Evolutionary conservation across 2,888 invertebrate genomes (phyloP), one percentile per base, ranked within the genome.

Genomic region (Nezara viridula): DNA sequence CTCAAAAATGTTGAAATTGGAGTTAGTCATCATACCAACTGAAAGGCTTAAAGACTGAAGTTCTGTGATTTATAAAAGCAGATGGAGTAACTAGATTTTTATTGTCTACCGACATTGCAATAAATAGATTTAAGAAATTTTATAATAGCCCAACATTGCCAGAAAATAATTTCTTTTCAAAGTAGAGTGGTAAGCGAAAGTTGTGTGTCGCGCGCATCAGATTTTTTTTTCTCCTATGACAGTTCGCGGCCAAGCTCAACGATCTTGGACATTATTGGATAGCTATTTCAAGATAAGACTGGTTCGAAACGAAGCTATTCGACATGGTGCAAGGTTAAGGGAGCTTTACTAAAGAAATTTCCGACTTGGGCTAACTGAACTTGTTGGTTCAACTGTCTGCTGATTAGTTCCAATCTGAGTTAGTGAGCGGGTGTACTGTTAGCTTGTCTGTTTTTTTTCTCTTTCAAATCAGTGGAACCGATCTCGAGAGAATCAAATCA

Each of bases 351-450:
- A 73, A 73, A 73, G 66, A 73, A 73, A 37, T 73, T 73, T 32
- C 66, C 66, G 21, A 73, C 32, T 32, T 37, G 32, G 66, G 19
- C 66, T 73, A 37, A 37, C 32, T 73, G 66, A 73, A 73, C 66
- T 73, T 21, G 32, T 73, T 73, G 66, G 66, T 2, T 37, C 32
- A 37, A 37, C 32, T 32, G 37, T 5, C 66, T 73, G 66, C 66
- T 73, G 66, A 73, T 73, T 73, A 73, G 66, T 73, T 73, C 66
- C 66, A 73, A 37, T 73, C 66, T 9, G 32, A 73, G 32, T 32
- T 73, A 73, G 32, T 73, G 60, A 60, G 27, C 60, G 27, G 14
- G 12, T 60, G 16, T 37, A 37, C 66, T 37, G 66, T 73, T 73
- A 73, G 32, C 21, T 73, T 73, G 14, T 73, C 21, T 27, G 6